Evolutionary conservation across 2,113 vertebrate genomes (phyloP), one percentile per base, ranked within the genome.

Genomic region (Poecilia latipinna): DNA sequence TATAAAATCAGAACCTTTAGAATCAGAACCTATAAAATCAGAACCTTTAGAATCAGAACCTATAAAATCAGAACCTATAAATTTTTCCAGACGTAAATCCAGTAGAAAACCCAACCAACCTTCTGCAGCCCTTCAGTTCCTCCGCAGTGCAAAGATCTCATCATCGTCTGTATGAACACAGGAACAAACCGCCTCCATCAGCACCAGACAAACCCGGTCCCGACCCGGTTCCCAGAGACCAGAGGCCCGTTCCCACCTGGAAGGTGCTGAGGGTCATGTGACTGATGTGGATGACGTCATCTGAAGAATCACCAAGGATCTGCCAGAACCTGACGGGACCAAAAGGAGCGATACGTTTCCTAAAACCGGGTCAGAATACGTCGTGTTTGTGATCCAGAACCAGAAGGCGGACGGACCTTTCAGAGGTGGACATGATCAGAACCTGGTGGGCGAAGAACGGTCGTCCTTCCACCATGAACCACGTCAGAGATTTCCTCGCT

Each of bases 401-500:
- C 54, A 67, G 28, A 26, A 68, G 5, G 26, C 15, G n/a, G 4
- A 28, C 10, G 39, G 12, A 99, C 98, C 96, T 95, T 89, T 97
- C 95, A 6, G 98, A 99, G 0, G 96, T 97, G 0, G 97, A 99
- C 85, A 99, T 95, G 91, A 99, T 92, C 73, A 99, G 95, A 72
- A 99, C 97, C 78, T 95, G 94, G 81, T 99, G 97, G 96, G 28
- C 96, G 54, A 96, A 98, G 33, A 98, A 98, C 0, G 95, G 93
- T 62, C 94, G 95, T 5, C 96, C 96, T 83, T 98, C 96, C 67
- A 98, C 96, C 33, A 97, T 67, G 84, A 99, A 97, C 1, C 11
- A 99, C 96, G 0, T 99, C 98, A 0, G 98, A 99, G 97, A 98
- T 99, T 80, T 99, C 97, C n/a, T 94, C 92, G 68, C 97, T 99